Conservation (phyloP, 2,888 invertebrate genomes). For the Chromoteleia sp. region DNA sequence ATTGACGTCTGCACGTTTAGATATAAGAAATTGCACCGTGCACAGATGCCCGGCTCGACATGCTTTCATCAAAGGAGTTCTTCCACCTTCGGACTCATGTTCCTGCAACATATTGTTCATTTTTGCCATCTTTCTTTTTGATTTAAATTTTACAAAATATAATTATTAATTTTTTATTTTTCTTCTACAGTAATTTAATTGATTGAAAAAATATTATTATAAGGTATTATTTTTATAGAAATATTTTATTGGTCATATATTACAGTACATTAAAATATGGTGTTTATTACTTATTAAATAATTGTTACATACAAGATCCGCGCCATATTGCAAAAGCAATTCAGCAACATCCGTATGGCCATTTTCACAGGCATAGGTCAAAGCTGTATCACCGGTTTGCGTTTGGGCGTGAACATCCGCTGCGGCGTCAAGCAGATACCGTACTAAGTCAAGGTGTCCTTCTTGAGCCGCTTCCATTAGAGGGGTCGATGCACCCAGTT, state of each 20-base stretch:
- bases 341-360: slow-evolving; percentile 99
- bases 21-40: slow-evolving; percentile 97
- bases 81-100: slow-evolving; percentile 98
- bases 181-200: too few species aligned
- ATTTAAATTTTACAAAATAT: neutral
- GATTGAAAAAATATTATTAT: too few species aligned
- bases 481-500: slow-evolving; percentile 97
- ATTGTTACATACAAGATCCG: slow-evolving; percentile 88
- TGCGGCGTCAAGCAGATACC: slow-evolving; percentile 92
- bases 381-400: slow-evolving; percentile 97
- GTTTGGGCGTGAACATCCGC: slow-evolving; percentile 98
- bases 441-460: slow-evolving; percentile 96
- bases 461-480: slow-evolving; percentile 99
- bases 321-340: slow-evolving; percentile 94
- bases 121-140: too few species aligned
- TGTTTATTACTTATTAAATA: too few species aligned
- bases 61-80: slow-evolving; percentile 99
- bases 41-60: slow-evolving; percentile 98
- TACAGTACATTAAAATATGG: too few species aligned
- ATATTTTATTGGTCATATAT: too few species aligned
- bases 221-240: too few species aligned
- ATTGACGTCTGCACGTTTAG: slow-evolving; percentile 94
- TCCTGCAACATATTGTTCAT: too few species aligned
- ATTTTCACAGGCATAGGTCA: slow-evolving; percentile 99
- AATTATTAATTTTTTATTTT: neutral